Evolutionary conservation across 2,797 vertebrate genomes (phyloP).

Genomic region (Clarias laeviceps): DNA sequence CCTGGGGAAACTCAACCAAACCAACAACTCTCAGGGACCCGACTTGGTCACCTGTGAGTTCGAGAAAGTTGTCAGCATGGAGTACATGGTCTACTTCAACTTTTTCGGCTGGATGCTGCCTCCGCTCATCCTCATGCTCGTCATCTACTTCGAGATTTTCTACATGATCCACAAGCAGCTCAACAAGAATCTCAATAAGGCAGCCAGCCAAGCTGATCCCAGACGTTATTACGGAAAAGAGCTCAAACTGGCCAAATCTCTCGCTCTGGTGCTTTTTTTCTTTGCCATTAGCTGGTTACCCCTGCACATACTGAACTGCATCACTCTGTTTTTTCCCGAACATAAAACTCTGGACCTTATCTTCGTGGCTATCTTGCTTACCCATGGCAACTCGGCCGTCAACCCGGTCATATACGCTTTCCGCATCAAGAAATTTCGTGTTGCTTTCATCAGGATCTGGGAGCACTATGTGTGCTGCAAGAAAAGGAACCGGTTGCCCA

Average conservation of each 20-base stretch:
- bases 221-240: conserved; percentile 96
- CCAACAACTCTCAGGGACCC: conserved; percentile 69
- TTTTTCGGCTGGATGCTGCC: conserved; percentile 97
- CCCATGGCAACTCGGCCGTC: conserved; percentile 95
- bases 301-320: conserved; percentile 91
- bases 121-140: conserved; percentile 88
- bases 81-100: conserved; percentile 99
- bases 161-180: conserved; percentile 96
- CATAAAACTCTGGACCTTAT: conserved; percentile 78
- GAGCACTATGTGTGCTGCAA: conserved; percentile 91
- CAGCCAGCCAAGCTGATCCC: conserved; percentile 81
- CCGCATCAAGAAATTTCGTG: conserved; percentile 93
- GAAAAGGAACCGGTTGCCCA: conserved; percentile 60
- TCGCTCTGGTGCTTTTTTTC: conserved; percentile 91
- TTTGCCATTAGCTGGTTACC: conserved; percentile 96
- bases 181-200: conserved; percentile 77
- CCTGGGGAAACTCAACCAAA: conserved; percentile 71
- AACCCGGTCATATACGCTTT: conserved; percentile 97
- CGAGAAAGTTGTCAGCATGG: conserved; percentile 96
- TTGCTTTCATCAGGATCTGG: conserved; percentile 92
- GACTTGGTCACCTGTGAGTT: conserved; percentile 86
- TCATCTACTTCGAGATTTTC: conserved; percentile 96
- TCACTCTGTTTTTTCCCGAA: conserved; percentile 87
- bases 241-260: conserved; percentile 92
- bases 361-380: conserved; percentile 92